These are phyloP conservation scores for Crocodylus rhombifer DNA, from an alignment of 2,797 vertebrate species.

Conservation along the genomic window DNA sequence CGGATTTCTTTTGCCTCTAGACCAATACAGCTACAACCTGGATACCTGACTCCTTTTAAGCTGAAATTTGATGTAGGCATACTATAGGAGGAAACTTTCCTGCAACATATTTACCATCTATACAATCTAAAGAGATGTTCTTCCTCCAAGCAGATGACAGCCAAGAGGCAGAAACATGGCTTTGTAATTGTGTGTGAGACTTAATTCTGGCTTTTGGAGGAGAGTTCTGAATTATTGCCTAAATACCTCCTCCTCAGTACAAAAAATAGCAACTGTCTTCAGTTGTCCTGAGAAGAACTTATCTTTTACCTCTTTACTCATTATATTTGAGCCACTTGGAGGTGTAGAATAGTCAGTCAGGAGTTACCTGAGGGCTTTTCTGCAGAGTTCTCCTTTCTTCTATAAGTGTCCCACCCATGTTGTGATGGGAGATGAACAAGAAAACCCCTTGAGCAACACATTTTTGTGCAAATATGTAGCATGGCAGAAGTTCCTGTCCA, in stretches of 20 bases:
- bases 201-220: not conserved
- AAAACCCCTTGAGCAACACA: conserved; percentile 47
- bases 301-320: conserved; percentile 50
- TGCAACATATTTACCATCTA: not conserved
- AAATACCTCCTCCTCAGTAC: not conserved
- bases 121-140: not conserved
- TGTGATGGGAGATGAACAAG: conserved; percentile 53
- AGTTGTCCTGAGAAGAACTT: not conserved
- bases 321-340: not conserved
- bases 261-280: not conserved
- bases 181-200: not conserved
- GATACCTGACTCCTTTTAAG: not conserved
- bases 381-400: conserved; percentile 28
- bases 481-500: conserved; percentile 62
- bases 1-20: no score
- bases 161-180: not conserved
- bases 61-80: not conserved
- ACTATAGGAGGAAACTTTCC: not conserved
- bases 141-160: not conserved
- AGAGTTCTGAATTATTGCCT: not conserved
- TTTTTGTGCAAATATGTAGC: conserved; percentile 73
- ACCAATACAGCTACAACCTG: no score
- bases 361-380: conserved; percentile 43
- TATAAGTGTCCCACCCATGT: conserved; percentile 13
- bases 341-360: conserved; percentile 40